phyloP scores from a whole-genome alignment of 2,797 vertebrate species.

The Phataginus tricuspis region DNA sequence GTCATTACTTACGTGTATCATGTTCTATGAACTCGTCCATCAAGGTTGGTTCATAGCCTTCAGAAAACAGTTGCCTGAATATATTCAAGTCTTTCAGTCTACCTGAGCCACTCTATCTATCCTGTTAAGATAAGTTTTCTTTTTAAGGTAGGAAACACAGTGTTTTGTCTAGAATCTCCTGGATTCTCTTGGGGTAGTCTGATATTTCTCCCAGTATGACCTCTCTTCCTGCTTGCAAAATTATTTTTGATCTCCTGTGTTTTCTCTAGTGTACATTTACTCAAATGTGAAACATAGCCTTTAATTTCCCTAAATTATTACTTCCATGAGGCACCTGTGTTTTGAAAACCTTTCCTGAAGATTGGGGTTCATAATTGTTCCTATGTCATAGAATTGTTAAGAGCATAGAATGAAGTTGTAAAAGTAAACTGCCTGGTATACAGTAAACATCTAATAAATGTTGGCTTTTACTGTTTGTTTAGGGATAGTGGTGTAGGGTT shows the following conservation, averaged over 20 bases:
- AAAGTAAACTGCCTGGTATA: not conserved
- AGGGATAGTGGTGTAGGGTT: not conserved
- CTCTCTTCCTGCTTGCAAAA: not conserved
- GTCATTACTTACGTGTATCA: not conserved
- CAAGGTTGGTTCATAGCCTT: not conserved
- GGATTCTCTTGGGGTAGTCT: not conserved
- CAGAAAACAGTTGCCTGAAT: not conserved
- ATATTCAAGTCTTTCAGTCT: not conserved
- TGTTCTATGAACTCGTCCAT: not conserved
- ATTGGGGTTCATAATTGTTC: not conserved
- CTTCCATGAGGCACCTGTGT: not conserved
- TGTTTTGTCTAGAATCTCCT: slow-evolving; percentile 2
- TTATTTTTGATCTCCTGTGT: not conserved
- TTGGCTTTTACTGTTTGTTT: not conserved
- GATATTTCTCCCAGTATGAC: not conserved
- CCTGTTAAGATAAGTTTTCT: not conserved
- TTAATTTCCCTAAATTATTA: not conserved
- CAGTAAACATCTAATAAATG: not conserved
- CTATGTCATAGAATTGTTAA: not conserved
- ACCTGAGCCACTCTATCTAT: not conserved
- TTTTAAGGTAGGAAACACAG: not conserved
- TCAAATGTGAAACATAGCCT: not conserved
- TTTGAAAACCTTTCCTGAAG: not conserved
- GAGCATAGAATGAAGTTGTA: not conserved
- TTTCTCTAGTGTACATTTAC: not conserved